A percentile compares a stretch with the other conserved stretches of the same genome.
phyloP scores from a whole-genome alignment of 2,113 vertebrate genomes.

The Myrmecophaga tridactyla region DNA sequence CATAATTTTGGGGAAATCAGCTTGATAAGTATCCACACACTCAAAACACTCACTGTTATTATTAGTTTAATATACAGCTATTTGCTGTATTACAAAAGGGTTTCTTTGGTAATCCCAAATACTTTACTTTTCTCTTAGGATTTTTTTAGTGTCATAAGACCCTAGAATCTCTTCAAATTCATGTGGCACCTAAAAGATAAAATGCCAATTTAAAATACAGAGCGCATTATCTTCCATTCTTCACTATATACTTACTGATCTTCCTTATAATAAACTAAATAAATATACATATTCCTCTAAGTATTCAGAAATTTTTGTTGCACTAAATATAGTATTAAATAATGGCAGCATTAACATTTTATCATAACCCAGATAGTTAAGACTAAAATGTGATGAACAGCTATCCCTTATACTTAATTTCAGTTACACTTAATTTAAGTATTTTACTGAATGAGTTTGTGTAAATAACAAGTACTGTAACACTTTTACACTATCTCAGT shows the following conservation, averaged over 20 bases:
- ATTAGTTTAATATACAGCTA: background rate
- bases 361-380: background rate
- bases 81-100: background rate
- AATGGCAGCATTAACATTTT: background rate
- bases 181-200: too few relatives aligned
- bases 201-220: background rate
- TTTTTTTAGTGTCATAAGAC: background rate
- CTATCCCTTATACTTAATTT: background rate
- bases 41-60: background rate
- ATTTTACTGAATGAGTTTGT: background rate
- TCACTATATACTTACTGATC: background rate
- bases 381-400: background rate
- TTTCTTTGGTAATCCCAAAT: background rate
- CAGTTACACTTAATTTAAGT: background rate
- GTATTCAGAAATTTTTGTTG: background rate
- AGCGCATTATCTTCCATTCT: background rate
- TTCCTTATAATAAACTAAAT: background rate
- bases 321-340: background rate
- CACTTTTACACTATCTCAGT: background rate
- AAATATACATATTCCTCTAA: background rate
- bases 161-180: background rate
- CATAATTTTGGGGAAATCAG: background rate
- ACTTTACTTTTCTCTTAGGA: background rate
- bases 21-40: background rate
- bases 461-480: background rate